Evolutionary conservation across 2,888 invertebrate genomes (phyloP).

Genomic region (Cremastinae sp.): DNA sequence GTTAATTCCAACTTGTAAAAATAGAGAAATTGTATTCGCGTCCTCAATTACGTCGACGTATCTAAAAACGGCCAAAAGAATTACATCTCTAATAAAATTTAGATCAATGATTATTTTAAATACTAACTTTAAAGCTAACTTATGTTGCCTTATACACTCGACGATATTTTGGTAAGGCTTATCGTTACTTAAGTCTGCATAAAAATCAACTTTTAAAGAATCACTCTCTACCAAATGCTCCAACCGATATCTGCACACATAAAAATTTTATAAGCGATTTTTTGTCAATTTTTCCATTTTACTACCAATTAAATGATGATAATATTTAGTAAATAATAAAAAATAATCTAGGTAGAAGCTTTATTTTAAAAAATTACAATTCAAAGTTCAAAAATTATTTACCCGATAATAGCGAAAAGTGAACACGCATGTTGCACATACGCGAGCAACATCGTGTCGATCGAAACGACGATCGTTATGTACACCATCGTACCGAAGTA

Average conservation of each 20-base stretch:
- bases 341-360: no score
- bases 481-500: constrained; percentile 63
- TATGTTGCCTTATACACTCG: constrained; percentile 64
- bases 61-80: not conserved
- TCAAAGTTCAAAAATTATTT: constrained; percentile 15
- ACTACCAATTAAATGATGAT: no score
- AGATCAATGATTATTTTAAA: constrained; percentile 11
- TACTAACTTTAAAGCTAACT: constrained; percentile 54
- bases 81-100: no score
- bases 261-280: no score
- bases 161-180: constrained; percentile 59
- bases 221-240: constrained; percentile 60
- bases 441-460: constrained; percentile 60
- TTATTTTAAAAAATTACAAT: not conserved
- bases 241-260: constrained; percentile 61
- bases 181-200: constrained; percentile 56
- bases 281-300: no score
- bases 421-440: constrained; percentile 64
- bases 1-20: constrained; percentile 67
- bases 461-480: constrained; percentile 61
- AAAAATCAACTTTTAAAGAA: constrained; percentile 55
- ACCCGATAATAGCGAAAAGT: constrained; percentile 64
- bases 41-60: constrained; percentile 62
- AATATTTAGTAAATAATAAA: no score
- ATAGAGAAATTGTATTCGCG: constrained; percentile 65